Base-by-base conservation (phyloP, 2,888 invertebrate species). In the Drosophila recens region DNA sequence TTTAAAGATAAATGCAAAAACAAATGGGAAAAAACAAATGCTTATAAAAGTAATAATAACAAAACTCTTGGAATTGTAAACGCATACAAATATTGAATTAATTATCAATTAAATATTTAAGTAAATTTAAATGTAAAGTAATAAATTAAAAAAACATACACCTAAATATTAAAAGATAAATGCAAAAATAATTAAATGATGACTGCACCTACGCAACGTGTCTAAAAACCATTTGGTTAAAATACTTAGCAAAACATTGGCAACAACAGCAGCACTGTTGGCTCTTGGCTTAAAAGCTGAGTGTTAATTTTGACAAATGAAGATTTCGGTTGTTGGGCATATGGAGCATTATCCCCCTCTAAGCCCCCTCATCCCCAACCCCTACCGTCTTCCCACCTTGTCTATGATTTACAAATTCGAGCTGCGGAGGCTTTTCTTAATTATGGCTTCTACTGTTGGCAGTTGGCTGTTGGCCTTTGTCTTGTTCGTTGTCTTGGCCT, bases 301-400 rank as follows among this genome's bases (percentile, higher is more conserved):
- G 87, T 87, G 90, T 89, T 85, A 84, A 84, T 90, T 85, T 85
- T 85, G 88, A 85, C 88, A 85, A 89, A 89, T 85, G 90, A 87
- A 81, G 79, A 72, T 72, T 84, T 87, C 74, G 79, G 72, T 78
- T 75, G 75, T 52, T 73, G 78, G 67, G 58, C 88, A 88, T 77
- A 52, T 85, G 64, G 73, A 78, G 68, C 46, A 79, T 46, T 53
- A 74, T 67, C 6, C 30, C 30, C 48, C 43, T 38, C 42, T 17
- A 17, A 6, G 17, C 27, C 6, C 27, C 5, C 27, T 27, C 6
- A 27, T 27, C 27, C 27, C 5, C 27, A 5, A 27, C 15, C 8
- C 23, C 6, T 27, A 27, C 6, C 30, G 30, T 3, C n/a, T 9
- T 10, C 10, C n/a, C 23, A 15, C 34, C 59, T 74, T 68, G 86